Evolutionary conservation across 2,888 invertebrate species (phyloP), one percentile per base, ranked within the genome.

Genomic region (Tryphoninae sp.): DNA sequence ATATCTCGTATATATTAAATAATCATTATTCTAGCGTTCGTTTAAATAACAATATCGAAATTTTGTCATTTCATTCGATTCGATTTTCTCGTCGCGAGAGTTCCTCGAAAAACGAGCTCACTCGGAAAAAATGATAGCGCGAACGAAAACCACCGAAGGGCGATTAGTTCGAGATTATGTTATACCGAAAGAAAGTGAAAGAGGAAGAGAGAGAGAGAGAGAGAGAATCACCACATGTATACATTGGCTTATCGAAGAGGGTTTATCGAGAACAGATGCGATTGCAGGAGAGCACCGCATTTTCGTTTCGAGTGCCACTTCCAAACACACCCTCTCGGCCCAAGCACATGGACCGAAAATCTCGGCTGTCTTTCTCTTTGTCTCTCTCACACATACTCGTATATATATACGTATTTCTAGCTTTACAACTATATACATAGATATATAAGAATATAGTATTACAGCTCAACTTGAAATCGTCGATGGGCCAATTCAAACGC

Each of bases 401-500:
- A 80, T 51, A 65, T 42, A 59, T 45, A 6, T 2, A 55, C 23
- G 58, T 49, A 62, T 62, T 11, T 75, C 22, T 19, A 49, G 64
- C 13, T 59, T 45, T 23, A 55, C 53, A 16, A 45, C 33, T 4
- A 61, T 42, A 62, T 71, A 49, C 51, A 65, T 64, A 59, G 40
- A 55, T 55, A 53, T 42, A 2, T 13, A 16, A 8, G 26, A 53
- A 62, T 69, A 62, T 62, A 75, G 59, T 59, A 49, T 69, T 75
- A 71, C 69, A 75, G 45, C 68, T 74, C 45, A 45, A 77, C 62
- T 77, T 64, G 69, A 62, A 71, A 61, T 77, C 64, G 69, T 62
- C 53, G 69, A 71, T 71, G 45, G 69, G 55, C 45, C 77, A 71
- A 71, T 77, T 79, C 62, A 61, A 78, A 72, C 67, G 51, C 53